Evolutionary conservation across 2,797 vertebrate genomes (phyloP).

Genomic region (Ctenochaetus hawaiiensis): DNA sequence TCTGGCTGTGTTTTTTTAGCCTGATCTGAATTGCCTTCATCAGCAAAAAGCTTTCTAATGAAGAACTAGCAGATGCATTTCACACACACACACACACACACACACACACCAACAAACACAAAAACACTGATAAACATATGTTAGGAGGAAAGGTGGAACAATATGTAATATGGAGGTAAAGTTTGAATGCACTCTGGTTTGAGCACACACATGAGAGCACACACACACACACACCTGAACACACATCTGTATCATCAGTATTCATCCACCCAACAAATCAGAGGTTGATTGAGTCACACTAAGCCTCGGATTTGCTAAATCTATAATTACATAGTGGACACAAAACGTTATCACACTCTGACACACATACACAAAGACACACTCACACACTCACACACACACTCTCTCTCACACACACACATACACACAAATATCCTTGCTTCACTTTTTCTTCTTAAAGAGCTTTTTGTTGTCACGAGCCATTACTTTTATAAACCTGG

Average conservation of each 20-base stretch:
- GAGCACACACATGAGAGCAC: not conserved
- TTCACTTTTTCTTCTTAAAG: not conserved
- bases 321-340: conserved; percentile 63
- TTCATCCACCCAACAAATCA: conserved; percentile 60
- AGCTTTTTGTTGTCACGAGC: not conserved
- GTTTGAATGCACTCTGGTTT: not conserved
- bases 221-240: not conserved
- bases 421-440: not conserved
- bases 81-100: not conserved
- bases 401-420: not conserved
- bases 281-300: conserved; percentile 64
- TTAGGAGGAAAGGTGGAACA: not conserved
- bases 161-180: not conserved
- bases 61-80: not conserved
- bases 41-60: conserved; percentile 30
- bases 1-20: conserved; percentile 3
- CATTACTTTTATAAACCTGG: no score
- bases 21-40: conserved; percentile 23
- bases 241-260: conserved; percentile 38
- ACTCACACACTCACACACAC: not conserved
- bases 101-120: no score
- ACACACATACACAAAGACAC: not conserved
- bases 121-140: not conserved
- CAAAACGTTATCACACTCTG: not conserved
- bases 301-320: conserved; percentile 67